Conservation (phyloP, 2,888 invertebrate species). For the Stenotaenia linearis region DNA sequence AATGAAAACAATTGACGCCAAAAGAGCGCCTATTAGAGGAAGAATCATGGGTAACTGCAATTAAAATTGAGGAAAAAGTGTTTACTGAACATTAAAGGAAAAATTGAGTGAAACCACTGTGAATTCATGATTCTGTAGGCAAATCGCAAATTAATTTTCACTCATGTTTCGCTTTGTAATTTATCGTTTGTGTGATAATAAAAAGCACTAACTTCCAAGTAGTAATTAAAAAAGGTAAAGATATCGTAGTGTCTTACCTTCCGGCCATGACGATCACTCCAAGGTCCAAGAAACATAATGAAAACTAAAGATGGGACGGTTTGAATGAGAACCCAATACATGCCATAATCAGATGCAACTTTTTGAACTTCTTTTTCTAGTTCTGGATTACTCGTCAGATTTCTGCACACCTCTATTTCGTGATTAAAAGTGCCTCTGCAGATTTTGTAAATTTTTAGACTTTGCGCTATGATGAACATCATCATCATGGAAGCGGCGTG, state of each 20-base stretch:
- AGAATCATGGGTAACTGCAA: constrained; percentile 28
- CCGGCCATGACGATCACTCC: constrained; percentile 38
- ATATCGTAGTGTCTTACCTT: constrained; percentile 35
- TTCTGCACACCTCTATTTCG: constrained; percentile 34
- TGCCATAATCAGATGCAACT: constrained; percentile 35
- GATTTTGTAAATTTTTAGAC: constrained; percentile 37
- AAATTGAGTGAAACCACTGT: too few relatives aligned
- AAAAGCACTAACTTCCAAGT: too few relatives aligned
- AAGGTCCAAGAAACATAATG: constrained; percentile 37
- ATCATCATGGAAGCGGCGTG: constrained; percentile 28
- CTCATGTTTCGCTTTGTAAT: too few relatives aligned
- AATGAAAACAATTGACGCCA: constrained; percentile 5
- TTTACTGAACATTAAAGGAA: neutral
- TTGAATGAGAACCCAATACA: constrained; percentile 36
- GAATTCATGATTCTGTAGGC: too few relatives aligned
- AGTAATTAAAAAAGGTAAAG: too few relatives aligned
- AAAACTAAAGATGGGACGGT: constrained; percentile 34
- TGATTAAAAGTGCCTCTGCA: constrained; percentile 35
- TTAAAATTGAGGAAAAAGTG: neutral
- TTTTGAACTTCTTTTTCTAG: constrained; percentile 34
- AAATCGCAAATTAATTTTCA: too few relatives aligned
- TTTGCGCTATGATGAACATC: constrained; percentile 33
- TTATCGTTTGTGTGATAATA: too few relatives aligned
- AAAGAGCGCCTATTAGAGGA: neutral
- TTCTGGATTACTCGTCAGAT: constrained; percentile 32